A percentile compares a stretch with the other conserved stretches of the same genome.
These are phyloP conservation scores for Ellobium chinense DNA, from an alignment of 2,888 invertebrate species.

Conservation along the genomic window DNA sequence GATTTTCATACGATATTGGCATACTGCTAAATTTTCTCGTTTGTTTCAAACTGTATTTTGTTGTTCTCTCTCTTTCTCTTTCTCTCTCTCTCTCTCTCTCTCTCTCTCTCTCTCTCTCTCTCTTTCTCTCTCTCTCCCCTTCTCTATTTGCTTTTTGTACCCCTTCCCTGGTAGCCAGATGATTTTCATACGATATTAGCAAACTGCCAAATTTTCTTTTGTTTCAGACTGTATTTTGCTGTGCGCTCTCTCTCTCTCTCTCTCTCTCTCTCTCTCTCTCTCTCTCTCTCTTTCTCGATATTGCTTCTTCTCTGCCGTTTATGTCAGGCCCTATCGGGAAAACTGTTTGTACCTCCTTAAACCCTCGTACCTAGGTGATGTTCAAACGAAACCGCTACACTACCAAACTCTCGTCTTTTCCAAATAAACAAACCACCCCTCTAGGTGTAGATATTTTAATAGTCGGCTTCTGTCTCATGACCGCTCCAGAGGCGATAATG, in stretches of 20 bases:
- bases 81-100: slow-evolving; percentile 23
- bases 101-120: slow-evolving; percentile 11
- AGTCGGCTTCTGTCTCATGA: too few relatives aligned
- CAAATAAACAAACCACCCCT: too few relatives aligned
- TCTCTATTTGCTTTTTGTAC: neutral
- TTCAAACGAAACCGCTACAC: too few relatives aligned
- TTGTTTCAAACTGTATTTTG: too few relatives aligned
- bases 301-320: slow-evolving; percentile 38
- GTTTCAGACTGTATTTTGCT: too few relatives aligned
- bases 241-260: slow-evolving; percentile 24
- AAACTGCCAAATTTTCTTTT: too few relatives aligned
- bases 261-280: slow-evolving; percentile 17
- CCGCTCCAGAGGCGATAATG: too few relatives aligned
- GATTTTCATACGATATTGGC: neutral
- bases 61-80: slow-evolving; percentile 21
- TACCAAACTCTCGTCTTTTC: too few relatives aligned
- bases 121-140: slow-evolving; percentile 42
- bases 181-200: neutral
- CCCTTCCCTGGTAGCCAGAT: neutral
- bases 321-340: neutral
- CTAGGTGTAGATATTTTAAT: too few relatives aligned
- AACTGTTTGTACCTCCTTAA: neutral
- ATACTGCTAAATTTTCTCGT: too few relatives aligned
- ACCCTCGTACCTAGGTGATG: too few relatives aligned
- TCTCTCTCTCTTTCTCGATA: slow-evolving; percentile 10